phyloP scores from a whole-genome alignment of 2,797 vertebrate species.

The Tympanoctomys barrerae region DNA sequence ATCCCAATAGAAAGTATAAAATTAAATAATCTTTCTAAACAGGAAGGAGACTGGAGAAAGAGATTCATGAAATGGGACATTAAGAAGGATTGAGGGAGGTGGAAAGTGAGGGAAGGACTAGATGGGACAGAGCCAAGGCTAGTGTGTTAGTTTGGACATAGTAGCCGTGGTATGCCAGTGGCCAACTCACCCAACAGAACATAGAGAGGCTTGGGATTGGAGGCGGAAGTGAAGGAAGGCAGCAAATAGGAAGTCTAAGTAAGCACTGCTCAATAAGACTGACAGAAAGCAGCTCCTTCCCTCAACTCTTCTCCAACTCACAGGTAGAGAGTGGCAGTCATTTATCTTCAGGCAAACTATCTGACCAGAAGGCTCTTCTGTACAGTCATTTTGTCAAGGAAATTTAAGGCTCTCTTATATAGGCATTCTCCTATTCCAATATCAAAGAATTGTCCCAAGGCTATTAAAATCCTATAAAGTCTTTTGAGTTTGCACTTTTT shows the following conservation, averaged over 20 bases:
- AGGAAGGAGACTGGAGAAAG: not conserved
- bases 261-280: not conserved
- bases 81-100: not conserved
- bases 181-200: not conserved
- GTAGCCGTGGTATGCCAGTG: fast-evolving
- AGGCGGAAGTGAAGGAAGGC: not conserved
- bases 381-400: not conserved
- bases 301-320: not conserved
- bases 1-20: not conserved
- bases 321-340: not conserved
- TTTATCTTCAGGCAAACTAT: not conserved
- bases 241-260: not conserved
- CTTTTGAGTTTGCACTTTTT: not conserved
- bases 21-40: conserved; percentile 32
- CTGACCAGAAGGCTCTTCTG: not conserved
- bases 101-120: not conserved
- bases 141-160: not conserved
- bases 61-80: not conserved
- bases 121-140: not conserved
- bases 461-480: not conserved
- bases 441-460: not conserved
- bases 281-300: not conserved
- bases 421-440: not conserved
- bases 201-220: not conserved
- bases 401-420: not conserved